Evolutionary conservation across 2,797 vertebrate genomes (phyloP).

Genomic region (Onychomys arenicola): DNA sequence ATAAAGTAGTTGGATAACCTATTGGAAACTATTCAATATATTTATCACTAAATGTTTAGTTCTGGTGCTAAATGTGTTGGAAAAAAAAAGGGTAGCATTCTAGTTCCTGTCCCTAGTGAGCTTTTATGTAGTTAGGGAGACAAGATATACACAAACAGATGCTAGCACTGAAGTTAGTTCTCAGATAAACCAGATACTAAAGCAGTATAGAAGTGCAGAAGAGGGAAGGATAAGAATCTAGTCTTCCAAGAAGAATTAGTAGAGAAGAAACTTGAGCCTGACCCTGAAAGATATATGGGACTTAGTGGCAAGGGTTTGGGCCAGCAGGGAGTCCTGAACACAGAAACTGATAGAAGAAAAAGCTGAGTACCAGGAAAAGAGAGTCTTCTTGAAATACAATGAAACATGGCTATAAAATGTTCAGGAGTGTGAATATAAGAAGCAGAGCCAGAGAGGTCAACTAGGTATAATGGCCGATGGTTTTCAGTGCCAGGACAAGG

Average conservation of each 20-base stretch:
- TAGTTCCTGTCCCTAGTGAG: neutral
- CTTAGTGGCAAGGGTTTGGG: neutral
- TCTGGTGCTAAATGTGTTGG: neutral
- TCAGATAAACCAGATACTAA: conserved; percentile 41
- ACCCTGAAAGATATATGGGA: conserved; percentile 48
- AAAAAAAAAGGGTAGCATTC: neutral
- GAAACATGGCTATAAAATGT: neutral
- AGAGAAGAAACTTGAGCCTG: conserved; percentile 55
- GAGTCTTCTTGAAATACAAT: neutral
- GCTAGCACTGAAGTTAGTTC: conserved; percentile 37
- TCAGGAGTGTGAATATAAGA: conserved; percentile 26
- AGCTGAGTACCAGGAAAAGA: conserved; percentile 47
- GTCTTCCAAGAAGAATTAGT: conserved; percentile 18
- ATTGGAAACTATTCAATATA: conserved; percentile 51
- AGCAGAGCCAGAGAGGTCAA: neutral
- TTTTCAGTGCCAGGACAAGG: conserved; percentile 27
- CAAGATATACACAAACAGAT: conserved; percentile 37
- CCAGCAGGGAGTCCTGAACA: neutral
- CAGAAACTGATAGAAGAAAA: conserved; percentile 24
- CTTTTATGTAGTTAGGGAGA: conserved; percentile 14
- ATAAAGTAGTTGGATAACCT: conserved; percentile 50
- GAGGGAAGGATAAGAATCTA: conserved; percentile 9
- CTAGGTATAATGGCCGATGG: neutral
- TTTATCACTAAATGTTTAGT: neutral
- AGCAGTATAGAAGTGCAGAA: conserved; percentile 10